phyloP scores from a whole-genome alignment of 2,797 vertebrate species.

The Pempheris klunzingeri region DNA sequence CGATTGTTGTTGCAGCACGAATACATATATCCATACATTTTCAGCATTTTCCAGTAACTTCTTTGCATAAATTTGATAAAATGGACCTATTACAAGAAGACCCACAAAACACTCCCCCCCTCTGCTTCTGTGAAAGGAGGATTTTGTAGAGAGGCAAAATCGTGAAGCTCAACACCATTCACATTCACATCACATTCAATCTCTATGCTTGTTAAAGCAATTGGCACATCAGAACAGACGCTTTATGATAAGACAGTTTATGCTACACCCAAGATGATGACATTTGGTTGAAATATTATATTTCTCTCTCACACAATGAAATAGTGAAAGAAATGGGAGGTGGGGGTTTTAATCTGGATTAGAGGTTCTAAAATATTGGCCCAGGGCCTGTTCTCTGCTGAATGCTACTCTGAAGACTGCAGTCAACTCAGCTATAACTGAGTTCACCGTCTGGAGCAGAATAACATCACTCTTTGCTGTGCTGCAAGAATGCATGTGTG shows the following conservation, averaged over 20 bases:
- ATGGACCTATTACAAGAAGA: conserved; percentile 50
- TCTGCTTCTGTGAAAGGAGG: conserved; percentile 56
- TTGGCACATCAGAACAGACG: conserved; percentile 72
- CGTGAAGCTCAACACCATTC: conserved; percentile 58
- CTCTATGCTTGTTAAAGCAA: conserved; percentile 72
- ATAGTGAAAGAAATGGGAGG: conserved; percentile 65
- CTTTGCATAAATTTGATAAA: conserved; percentile 60
- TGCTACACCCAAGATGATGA: conserved; percentile 80
- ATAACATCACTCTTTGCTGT: conserved; percentile 48
- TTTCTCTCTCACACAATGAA: conserved; percentile 72
- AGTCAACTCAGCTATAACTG: conserved; percentile 57
- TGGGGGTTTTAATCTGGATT: conserved; percentile 82
- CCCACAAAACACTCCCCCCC: conserved; percentile 51
- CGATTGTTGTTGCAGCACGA: conserved; percentile 7
- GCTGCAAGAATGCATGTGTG: conserved; percentile 49
- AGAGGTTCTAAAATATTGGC: conserved; percentile 78
- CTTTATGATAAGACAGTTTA: conserved; percentile 72
- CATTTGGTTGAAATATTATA: conserved; percentile 79
- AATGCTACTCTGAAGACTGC: conserved; percentile 67
- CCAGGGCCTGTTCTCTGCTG: conserved; percentile 68
- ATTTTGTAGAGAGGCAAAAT: conserved; percentile 63
- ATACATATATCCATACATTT: conserved; percentile 30
- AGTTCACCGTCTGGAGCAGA: conserved; percentile 62
- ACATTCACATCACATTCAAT: conserved; percentile 72
- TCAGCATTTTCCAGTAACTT: conserved; percentile 43